Base-by-base conservation (phyloP, 1,140 invertebrate species). In the Nasonia vitripennis region DNA sequence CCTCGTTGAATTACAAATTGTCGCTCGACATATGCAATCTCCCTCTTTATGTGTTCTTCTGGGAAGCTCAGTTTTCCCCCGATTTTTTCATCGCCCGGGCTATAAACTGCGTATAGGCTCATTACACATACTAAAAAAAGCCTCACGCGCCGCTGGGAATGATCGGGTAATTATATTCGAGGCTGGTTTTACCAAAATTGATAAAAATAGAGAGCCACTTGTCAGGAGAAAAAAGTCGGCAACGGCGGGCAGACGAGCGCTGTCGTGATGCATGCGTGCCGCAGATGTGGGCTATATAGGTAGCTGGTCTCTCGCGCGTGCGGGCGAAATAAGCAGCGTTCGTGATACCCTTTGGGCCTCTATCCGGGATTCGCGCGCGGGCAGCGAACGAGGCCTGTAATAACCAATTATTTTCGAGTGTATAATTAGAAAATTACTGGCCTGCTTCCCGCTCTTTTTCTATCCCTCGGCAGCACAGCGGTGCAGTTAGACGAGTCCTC, bases 371-470 rank as follows among this genome's bases (percentile, higher is more conserved):
- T 78, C 82, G 87, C 41, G 20, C 20, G 51, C 20, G 51, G 31
- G 81, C 81, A 2, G 80, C 77, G 51, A 84, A 62, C 83, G 88
- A 83, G 86, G 83, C 78, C 86, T 87, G 92, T 93, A 93, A 93
- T 93, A 92, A 92, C 91, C 91, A 92, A 93, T 92, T 93, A 93
- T 93, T 93, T 93, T 93, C 89, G 91, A 93, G 91, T 91, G 90
- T 92, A 93, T 93, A 92, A 93, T 93, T 92, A 93, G 91, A 93
- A 93, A 92, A 93, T 93, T 93, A 92, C 91, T 87, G 88, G 87
- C 89, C 34, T 87, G 87, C 80, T 82, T 90, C 88, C 86, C 87
- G 27, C 27, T 87, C 62, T 92, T 89, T 81, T 87, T 89, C 87
- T 90, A 74, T 71, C 73, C 31, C 68, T 71, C 68, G 68, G 68